These are phyloP conservation scores for Calidris pugnax DNA, from an alignment of 2,113 vertebrate species.

Conservation along the genomic window DNA sequence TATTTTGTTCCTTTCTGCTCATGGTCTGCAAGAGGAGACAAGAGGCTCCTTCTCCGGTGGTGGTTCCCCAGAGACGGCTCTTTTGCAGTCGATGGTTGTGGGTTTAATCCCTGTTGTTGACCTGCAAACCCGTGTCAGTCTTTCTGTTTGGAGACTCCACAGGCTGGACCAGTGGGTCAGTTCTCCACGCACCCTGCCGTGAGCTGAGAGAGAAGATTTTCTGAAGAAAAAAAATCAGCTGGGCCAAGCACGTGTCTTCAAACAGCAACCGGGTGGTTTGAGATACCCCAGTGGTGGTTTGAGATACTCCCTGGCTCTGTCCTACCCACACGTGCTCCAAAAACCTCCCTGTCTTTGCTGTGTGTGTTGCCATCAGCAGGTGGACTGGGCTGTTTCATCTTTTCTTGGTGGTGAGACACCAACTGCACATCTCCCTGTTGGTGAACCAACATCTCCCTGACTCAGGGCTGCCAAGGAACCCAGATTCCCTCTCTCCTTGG, in stretches of 20 bases:
- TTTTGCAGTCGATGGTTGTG: not conserved
- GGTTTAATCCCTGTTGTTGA: not conserved
- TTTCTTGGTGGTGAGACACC: not conserved
- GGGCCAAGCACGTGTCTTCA: not conserved
- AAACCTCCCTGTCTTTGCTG: not conserved
- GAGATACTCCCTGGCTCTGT: not conserved
- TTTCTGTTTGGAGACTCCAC: not conserved
- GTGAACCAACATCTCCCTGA: not conserved
- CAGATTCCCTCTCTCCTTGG: not conserved
- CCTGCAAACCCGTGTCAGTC: accelerated
- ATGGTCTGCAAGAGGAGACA: not conserved
- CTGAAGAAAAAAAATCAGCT: not conserved
- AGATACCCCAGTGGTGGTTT: too few species aligned
- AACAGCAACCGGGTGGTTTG: too few species aligned
- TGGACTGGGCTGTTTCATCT: not conserved
- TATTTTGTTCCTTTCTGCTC: not conserved
- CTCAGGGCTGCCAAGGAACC: not conserved
- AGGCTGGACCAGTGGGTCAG: not conserved
- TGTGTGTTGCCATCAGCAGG: not conserved
- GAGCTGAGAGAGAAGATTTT: not conserved
- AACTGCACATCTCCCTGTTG: accelerated
- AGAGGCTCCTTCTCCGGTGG: not conserved
- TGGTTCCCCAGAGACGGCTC: not conserved
- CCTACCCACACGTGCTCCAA: accelerated
- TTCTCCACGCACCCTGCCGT: not conserved